Evolutionary conservation across 2,888 invertebrate genomes (phyloP), one percentile per base, ranked within the genome.

Genomic region (Sminthurinus aureus): DNA sequence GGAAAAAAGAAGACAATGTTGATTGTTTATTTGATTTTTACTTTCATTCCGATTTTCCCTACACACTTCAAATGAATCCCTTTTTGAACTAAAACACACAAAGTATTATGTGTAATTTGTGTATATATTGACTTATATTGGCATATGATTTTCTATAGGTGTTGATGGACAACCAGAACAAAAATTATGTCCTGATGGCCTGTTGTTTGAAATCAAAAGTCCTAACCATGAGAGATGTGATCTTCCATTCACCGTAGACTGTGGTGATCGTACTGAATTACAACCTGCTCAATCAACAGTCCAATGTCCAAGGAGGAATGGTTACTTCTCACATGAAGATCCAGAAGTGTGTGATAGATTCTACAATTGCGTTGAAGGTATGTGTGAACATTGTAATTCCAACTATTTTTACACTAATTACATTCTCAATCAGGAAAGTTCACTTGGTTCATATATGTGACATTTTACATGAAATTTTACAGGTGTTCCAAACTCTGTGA

Each of bases 201-300:
- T 97, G 66, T 96, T 97, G 79, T 97, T 96, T 91, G 96, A 97
- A 92, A 95, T 93, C 0, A 91, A 93, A 87, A 96, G 95, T 90
- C 93, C 96, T 89, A 96, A 96, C 91, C 92, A 95, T 90, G 96
- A 96, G 92, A 96, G 96, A 90, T 97, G 97, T 90, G 97, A 97
- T 91, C 96, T 96, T 90, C 95, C 96, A 90, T 96, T 96, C 93
- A 50, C 82, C 9, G 96, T 96, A 24, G 96, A 96, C 90, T 97
- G 97, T 89, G 96, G 95, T 80, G 96, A 96, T 90, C 94, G 96
- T 90, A 93, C 94, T 79, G 95, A 96, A 91, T 92, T 96, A 86
- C 97, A 96, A 91, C 93, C 94, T 84, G 94, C 97, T 82, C 93
- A 94, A 89, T 91, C 94, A 12, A 94, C 91, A 89, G 91, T 91